Evolutionary conservation across 2,888 invertebrate genomes (phyloP).

Genomic region (Eristalis intricaria): DNA sequence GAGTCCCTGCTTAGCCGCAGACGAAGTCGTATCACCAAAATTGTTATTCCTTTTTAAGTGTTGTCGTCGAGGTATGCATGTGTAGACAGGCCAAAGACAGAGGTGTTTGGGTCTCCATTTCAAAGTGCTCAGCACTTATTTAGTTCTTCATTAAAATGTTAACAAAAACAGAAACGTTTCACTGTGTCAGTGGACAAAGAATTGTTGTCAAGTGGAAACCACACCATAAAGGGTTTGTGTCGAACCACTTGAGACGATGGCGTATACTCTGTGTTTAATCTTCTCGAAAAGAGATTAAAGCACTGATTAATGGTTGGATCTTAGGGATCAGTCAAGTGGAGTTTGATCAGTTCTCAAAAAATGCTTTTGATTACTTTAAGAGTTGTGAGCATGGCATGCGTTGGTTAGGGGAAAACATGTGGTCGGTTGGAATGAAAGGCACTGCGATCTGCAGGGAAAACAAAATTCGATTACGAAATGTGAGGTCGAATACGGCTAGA

Average conservation of each 20-base stretch:
- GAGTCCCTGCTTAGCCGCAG: neutral
- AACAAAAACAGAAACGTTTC: neutral
- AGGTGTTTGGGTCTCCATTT: neutral
- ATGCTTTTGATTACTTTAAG: neutral
- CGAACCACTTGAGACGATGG: neutral
- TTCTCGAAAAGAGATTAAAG: neutral
- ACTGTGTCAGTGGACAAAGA: neutral
- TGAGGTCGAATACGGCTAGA: too few relatives aligned
- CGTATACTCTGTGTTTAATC: neutral
- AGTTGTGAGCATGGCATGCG: neutral
- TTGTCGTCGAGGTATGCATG: neutral
- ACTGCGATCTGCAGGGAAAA: neutral
- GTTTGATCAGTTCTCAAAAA: neutral
- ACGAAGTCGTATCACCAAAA: neutral
- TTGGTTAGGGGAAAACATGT: neutral
- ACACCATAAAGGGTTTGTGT: neutral
- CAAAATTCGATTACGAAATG: too few relatives aligned
- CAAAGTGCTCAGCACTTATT: neutral
- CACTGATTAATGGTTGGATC: neutral
- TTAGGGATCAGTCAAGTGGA: neutral
- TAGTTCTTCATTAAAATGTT: neutral
- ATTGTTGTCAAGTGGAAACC: neutral
- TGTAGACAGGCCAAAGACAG: neutral
- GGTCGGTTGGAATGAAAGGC: neutral
- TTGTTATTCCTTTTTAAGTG: constrained; percentile 12